Base-by-base conservation (phyloP, 2,797 vertebrate genomes). In the Helostoma temminkii region DNA sequence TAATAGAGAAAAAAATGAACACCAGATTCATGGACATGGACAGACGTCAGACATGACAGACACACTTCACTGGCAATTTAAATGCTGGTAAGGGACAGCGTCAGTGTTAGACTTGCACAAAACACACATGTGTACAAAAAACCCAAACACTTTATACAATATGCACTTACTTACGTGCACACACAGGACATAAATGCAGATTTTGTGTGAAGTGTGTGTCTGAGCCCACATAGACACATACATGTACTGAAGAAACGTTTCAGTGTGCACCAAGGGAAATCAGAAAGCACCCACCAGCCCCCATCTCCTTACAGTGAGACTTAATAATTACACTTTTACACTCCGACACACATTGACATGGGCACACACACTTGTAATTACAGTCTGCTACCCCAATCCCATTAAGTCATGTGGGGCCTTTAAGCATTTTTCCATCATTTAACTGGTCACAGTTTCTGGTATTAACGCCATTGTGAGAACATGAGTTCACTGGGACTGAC, bases 351-450 rank as follows among this genome's bases (percentile, higher is more conserved):
- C 73, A 69, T 62, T n/a, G 18, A 76, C 61, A 61, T 57, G 58
- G 22, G 22, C 63, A 62, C 59, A 76, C 80, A 71, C 58, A 66
- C 76, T 84, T 80, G 85, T 88, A 90, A 89, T 91, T 91, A 91
- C 88, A 87, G 74, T 69, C 70, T 39, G 28, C 78, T 66, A 37
- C 82, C 78, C 84, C 89, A 87, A 88, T 87, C 88, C 90, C 83
- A 90, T 90, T 90, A 90, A 79, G 80, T 83, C 78, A 88, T 84
- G 74, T 43, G 78, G 76, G 85, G 83, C 89, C 85, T 88, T 81
- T 71, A 73, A 89, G 90, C 89, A 68, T 85, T 89, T 90, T 88
- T 87, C 89, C 89, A 89, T 89, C 84, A 86, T 88, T 92, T 86
- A 88, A 81, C 79, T 83, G 78, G 83, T 84, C 85, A 77, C 78